Conservation (phyloP, 2,888 invertebrate genomes). For the Taphrorychus bicolor region DNA sequence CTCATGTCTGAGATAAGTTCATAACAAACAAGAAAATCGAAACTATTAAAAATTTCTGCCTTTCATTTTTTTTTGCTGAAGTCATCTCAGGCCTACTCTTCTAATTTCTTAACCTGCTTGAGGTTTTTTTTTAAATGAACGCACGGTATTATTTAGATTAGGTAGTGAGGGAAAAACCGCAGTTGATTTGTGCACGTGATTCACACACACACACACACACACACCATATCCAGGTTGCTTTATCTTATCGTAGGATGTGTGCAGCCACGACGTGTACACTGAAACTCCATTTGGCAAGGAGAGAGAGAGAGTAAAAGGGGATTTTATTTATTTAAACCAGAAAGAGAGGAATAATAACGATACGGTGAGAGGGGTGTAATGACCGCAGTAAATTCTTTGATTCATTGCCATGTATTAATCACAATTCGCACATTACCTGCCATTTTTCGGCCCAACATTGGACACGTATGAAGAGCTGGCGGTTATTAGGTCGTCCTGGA, state of each 20-base stretch:
- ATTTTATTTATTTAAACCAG: constrained; percentile 2
- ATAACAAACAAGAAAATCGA: too few relatives aligned
- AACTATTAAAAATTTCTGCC: too few relatives aligned
- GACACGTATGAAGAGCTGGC: constrained; percentile 76
- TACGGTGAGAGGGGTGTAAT: not conserved
- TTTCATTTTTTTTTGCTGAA: too few relatives aligned
- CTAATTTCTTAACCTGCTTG: too few relatives aligned
- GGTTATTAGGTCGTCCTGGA: constrained; percentile 71
- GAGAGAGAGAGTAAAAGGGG: not conserved
- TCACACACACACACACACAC: too few relatives aligned
- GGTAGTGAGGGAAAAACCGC: not conserved
- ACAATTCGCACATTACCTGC: constrained; percentile 68
- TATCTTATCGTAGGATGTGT: not conserved
- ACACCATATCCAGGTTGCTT: too few relatives aligned
- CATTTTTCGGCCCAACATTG: constrained; percentile 73
- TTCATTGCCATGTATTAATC: not conserved
- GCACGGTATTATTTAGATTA: not conserved
- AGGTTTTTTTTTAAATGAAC: too few relatives aligned
- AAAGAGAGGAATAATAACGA: not conserved
- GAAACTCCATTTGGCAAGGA: constrained; percentile 5
- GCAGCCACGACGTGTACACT: not conserved
- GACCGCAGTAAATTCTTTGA: not conserved
- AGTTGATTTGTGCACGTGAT: not conserved
- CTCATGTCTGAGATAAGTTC: too few relatives aligned
- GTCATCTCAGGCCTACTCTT: too few relatives aligned